Percentiles rank a stretch among this genome's conserved stretches.
phyloP scores from a whole-genome alignment of 2,888 invertebrate genomes.

The Aethes cnicana region DNA sequence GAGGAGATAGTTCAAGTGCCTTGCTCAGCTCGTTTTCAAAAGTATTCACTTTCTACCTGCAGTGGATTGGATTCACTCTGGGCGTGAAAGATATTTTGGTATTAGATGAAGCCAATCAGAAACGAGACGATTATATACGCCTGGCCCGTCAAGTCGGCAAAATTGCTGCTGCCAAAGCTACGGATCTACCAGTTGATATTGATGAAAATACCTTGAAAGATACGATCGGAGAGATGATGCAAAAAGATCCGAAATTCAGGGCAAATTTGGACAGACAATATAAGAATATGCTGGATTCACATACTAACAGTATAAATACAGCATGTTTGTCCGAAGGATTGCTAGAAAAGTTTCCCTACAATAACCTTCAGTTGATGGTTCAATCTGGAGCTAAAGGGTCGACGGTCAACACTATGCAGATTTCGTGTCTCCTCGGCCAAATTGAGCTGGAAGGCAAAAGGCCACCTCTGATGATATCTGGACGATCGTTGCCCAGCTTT shows the following conservation, averaged over 20 bases:
- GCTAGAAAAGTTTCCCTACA: slow-evolving; percentile 93
- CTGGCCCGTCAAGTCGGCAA: slow-evolving; percentile 85
- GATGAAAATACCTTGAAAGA: slow-evolving; percentile 82
- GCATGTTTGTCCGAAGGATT: slow-evolving; percentile 93
- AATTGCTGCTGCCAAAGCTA: slow-evolving; percentile 85
- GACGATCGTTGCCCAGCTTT: slow-evolving; percentile 96
- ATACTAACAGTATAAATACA: slow-evolving; percentile 95
- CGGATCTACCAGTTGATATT: slow-evolving; percentile 85
- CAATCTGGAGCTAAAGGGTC: slow-evolving; percentile 99
- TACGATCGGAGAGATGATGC: slow-evolving; percentile 87
- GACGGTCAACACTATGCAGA: slow-evolving; percentile 98
- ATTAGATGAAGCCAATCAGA: slow-evolving; percentile 86
- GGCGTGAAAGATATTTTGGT: slow-evolving; percentile 98
- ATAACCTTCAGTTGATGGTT: slow-evolving; percentile 99
- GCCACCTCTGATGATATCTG: slow-evolving; percentile 97
- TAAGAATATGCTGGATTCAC: slow-evolving; percentile 89
- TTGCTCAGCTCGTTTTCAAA: slow-evolving; percentile 95
- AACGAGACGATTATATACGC: slow-evolving; percentile 86
- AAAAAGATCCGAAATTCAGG: slow-evolving; percentile 88
- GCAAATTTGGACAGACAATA: slow-evolving; percentile 91
- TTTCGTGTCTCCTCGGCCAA: slow-evolving; percentile 98
- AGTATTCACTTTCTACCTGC: slow-evolving; percentile 94
- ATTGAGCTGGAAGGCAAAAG: slow-evolving; percentile 99
- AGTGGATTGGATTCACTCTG: slow-evolving; percentile 95
- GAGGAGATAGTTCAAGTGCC: slow-evolving; percentile 90